phyloP scores from a whole-genome alignment of 2,888 invertebrate species.

The Dolomedes plantarius region DNA sequence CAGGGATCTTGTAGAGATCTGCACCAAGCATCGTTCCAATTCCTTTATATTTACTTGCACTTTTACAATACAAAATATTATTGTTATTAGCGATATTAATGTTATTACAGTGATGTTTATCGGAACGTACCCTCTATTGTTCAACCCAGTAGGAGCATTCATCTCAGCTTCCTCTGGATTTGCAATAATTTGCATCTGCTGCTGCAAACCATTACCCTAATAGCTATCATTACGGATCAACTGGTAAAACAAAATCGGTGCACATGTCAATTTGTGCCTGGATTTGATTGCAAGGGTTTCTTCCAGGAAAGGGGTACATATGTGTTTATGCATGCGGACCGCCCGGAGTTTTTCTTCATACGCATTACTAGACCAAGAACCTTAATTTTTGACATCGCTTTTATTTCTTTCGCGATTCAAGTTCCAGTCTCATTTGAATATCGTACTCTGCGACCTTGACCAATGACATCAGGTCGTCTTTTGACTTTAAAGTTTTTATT shows the following conservation, averaged over 20 bases:
- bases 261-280: constrained; percentile 37
- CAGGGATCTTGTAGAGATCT: background rate
- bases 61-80: constrained; percentile 17
- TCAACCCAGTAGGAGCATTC: constrained; percentile 10
- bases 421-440: background rate
- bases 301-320: background rate
- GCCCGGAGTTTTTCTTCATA: constrained; percentile 6
- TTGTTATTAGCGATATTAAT: constrained; percentile 23
- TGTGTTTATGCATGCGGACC: constrained; percentile 26
- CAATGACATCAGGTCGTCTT: too few relatives aligned
- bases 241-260: constrained; percentile 56
- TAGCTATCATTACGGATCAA: constrained; percentile 59
- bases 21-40: background rate
- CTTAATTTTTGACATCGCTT: background rate
- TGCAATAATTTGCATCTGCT: constrained; percentile 51
- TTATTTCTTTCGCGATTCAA: background rate
- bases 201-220: constrained; percentile 33
- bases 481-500: too few relatives aligned
- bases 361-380: background rate
- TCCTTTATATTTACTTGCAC: background rate
- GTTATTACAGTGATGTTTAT: constrained; percentile 26
- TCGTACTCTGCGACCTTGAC: background rate
- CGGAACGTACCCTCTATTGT: constrained; percentile 28
- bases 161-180: constrained; percentile 11
- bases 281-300: constrained; percentile 41